Evolutionary conservation across 2,888 invertebrate genomes (phyloP), one percentile per base, ranked within the genome.

Genomic region (Scrobipalpa costella): DNA sequence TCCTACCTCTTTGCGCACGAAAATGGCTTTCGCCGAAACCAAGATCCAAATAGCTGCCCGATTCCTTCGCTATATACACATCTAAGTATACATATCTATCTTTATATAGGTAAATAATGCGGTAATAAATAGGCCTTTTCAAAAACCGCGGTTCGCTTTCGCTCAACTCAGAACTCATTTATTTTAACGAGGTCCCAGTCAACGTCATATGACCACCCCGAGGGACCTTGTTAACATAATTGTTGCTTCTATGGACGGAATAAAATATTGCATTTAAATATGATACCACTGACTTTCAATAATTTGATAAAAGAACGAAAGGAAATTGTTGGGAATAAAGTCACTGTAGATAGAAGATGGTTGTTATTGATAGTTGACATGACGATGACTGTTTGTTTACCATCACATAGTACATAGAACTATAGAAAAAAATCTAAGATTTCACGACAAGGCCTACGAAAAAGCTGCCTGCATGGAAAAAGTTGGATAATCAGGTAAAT

Each of bases 121-220:
- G 11, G 17, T 11, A n/a, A 27, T 52, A 27, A 52, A 27, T 52
- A 52, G 52, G 52, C 52, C 21, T 8, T 57, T 57, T 34, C 57
- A 57, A 36, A 36, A 55, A 55, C 55, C 33, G 11, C 9, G 34
- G 15, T 57, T 36, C 17, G 57, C 36, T 13, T 57, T 58, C 36
- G 21, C 40, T 58, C 9, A 33, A 55, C 11, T 58, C 61, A 34
- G 47, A n/a, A n/a, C 60, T 64, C 47, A 64, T 60, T 64, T 61
- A 64, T 55, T 64, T 52, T 64, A 64, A 64, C 61, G 64, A 60
- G 60, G 60, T 27, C 59, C 34, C 61, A 34, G 64, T 64, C 64
- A 64, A 57, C 44, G 61, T 61, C 61, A 61, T 36, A 47, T 38
- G 61, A 47, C 61, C 36, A 47, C 27, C 64, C 61, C 57, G 6